Evolutionary conservation across 1,140 invertebrate species (phyloP), one percentile per base, ranked within the genome.

Genomic region (Linepithema humile): DNA sequence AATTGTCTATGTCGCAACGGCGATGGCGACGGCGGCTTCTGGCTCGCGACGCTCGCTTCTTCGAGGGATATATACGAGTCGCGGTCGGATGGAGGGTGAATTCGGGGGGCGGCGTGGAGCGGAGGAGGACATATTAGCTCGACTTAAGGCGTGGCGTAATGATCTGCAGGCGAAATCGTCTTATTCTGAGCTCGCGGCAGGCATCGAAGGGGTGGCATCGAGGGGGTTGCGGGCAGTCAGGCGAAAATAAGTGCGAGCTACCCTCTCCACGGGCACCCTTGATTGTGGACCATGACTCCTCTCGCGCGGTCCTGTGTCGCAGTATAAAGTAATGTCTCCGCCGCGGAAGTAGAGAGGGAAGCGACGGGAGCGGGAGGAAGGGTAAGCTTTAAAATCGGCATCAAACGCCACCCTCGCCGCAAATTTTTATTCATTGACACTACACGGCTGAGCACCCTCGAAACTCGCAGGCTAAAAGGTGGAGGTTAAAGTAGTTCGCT

Each of bases 391-490:
- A 92, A 92, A 93, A 92, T 94, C 90, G 92, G 89, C 92, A 91
- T 93, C 91, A 93, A 93, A 91, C 90, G 84, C 87, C 85, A 92
- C 90, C 92, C 93, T 92, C 89, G 83, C 43, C 90, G 88, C 91
- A 92, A 94, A 94, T 94, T 94, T 94, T 94, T 94, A 94, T 94
- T 94, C 93, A 94, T 94, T 94, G 92, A 94, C 93, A 94, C 93
- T 92, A 92, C 85, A 92, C 92, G 89, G 83, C 85, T 88, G 89
- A 92, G 90, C 89, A 90, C 90, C 73, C 89, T 90, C 70, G 72
- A 83, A 89, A 85, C 83, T 80, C 64, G 64, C 50, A 72, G 72
- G 74, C 87, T 70, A 85, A 91, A 87, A 89, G 87, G 89, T 86
- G 45, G 72, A 75, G 85, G 85, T 85, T 75, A 82, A 78, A 73